Evolutionary conservation across 2,113 vertebrate genomes (phyloP), one percentile per base, ranked within the genome.

Genomic region (Neoarius graeffei): DNA sequence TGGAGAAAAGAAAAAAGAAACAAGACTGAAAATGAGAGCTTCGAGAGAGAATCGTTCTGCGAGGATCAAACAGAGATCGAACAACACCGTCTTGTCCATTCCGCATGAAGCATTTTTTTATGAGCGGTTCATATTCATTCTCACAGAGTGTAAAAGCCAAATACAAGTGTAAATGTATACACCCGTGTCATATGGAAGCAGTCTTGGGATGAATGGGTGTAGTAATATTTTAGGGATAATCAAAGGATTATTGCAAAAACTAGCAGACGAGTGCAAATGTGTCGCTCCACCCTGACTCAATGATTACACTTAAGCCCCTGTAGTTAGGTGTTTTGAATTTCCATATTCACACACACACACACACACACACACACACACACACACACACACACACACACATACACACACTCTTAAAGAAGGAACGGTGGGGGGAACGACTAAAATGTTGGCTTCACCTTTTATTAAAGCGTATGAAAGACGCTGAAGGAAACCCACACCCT

Each of bases 321-420:
- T 88, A 94, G 94, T 95, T 95, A 95, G 93, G 92, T 94, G 95
- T 95, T 94, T 93, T 92, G 92, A 94, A 93, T 95, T 96, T 95
- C 94, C 94, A 95, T 93, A 94, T 93, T 94, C 27, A 35, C 83
- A 15, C 87, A 54, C 73, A 90, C 88, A 90, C 93, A 89, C 91
- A 90, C 88, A 89, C 80, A 42, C 56, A 62, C 80, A n/a, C n/a
- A 85, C 81, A 62, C 27, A 35, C 83, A 15, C 87, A 54, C 73
- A 90, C 88, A 90, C 93, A 89, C 91, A 90, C 88, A n/a, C 27
- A 35, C 83, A 15, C 87, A 54, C 73, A 90, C 88, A 90, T 92
- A 89, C 91, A 90, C 88, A 85, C 81, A 62, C 86, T 86, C 82
- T 88, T 83, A 73, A 52, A 87, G 71, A 81, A 64, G 80, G 57